Evolutionary conservation across 2,797 vertebrate genomes (phyloP), one percentile per base, ranked within the genome.

Genomic region (Alectoris magna): DNA sequence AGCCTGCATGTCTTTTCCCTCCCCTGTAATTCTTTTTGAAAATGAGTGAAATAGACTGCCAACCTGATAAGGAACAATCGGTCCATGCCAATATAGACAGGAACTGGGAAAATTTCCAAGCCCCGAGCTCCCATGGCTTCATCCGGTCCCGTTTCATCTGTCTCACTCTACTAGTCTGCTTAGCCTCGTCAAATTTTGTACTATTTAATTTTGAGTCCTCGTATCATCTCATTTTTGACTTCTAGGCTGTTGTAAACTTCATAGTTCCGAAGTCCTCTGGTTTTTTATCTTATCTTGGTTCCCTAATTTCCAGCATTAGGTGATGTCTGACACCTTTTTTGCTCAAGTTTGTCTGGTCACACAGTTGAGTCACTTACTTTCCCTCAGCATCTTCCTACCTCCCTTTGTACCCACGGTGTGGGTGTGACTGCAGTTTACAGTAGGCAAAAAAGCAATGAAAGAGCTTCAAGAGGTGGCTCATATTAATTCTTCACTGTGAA

Each of bases 231-330:
- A 5, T 87, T 89, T 84, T 91, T 77, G 10, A 26, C 58, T 86
- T 68, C 27, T 31, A 41, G 49, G 48, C 83, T 91, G 59, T 39
- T 53, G 75, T 49, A 75, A 2, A 59, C 49, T 75, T 80, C 41
- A 34, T 22, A 60, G 89, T 91, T 94, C 90, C 91, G 87, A 48
- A 96, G 94, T 95, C 80, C 84, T 91, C 87, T 81, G 27, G 38
- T 10, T 3, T 44, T 44, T 97, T 97, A 97, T 97, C 97, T 97
- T 97, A 97, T 98, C 97, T 14, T 16, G 56, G 70, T 74, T 96
- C 96, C 94, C 96, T 95, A 70, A 95, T 97, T 97, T 97, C 96
- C 97, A 96, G 93, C 74, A 95, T 97, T 97, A 97, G 95, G 97
- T 94, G 96, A 98, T 96, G 97, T 97, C 97, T 98, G 97, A 94